Evolutionary conservation across 2,113 vertebrate genomes (phyloP).

Genomic region (Bambusicola thoracicus): DNA sequence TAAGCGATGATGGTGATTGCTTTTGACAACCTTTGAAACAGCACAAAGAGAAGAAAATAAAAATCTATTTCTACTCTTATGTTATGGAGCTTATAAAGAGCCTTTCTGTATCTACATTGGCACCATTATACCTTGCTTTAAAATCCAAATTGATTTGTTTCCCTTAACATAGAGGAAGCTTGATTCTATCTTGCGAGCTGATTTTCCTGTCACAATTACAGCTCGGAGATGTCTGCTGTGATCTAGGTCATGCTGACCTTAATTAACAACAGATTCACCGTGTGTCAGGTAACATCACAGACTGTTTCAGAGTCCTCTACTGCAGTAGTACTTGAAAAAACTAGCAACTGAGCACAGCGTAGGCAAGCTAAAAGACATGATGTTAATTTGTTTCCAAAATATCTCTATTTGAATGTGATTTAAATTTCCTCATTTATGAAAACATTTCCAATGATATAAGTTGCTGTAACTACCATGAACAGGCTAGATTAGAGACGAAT

Average conservation of each 20-base stretch:
- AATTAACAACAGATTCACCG: background rate
- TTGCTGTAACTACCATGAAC: conserved; percentile 38
- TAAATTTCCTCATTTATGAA: conserved; percentile 34
- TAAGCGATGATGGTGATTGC: conserved; percentile 14
- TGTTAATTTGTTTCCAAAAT: conserved; percentile 57
- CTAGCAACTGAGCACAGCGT: background rate
- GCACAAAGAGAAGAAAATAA: background rate
- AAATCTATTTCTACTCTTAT: background rate
- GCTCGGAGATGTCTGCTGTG: background rate
- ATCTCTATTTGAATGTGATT: conserved; percentile 42
- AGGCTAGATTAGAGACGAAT: background rate
- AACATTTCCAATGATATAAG: conserved; percentile 12
- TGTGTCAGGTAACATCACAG: background rate
- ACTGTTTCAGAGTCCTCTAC: background rate
- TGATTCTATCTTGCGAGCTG: background rate
- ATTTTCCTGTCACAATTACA: background rate
- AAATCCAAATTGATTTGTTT: conserved; percentile 3
- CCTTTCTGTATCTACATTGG: background rate
- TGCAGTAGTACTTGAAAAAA: conserved; percentile 6
- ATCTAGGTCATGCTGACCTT: conserved; percentile 36
- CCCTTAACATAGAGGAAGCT: background rate
- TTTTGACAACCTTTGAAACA: conserved; percentile 17
- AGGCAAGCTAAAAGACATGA: background rate
- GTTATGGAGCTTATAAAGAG: background rate
- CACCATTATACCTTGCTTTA: background rate